These are phyloP conservation scores for Eumaeus atala DNA, from an alignment of 1,140 invertebrate genomes.

Conservation along the genomic window DNA sequence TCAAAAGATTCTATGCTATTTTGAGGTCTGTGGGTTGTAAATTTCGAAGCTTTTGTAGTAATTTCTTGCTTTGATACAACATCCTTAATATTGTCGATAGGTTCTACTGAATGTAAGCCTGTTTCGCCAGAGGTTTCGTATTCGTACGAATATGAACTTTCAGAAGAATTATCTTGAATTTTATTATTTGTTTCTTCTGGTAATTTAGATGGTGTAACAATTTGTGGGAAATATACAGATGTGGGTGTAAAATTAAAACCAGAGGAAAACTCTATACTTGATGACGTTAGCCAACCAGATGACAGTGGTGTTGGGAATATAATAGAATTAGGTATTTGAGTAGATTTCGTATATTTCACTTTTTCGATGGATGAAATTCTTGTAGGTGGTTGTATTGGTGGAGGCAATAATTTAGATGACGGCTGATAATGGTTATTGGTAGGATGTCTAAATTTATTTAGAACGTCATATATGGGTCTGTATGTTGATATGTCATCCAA, in stretches of 20 bases:
- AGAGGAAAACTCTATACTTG: conserved; percentile 56
- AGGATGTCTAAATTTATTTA: conserved; percentile 60
- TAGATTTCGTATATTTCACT: conserved; percentile 17
- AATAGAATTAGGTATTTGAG: conserved; percentile 31
- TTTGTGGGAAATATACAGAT: conserved; percentile 40
- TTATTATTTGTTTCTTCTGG: conserved; percentile 26
- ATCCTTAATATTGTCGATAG: background rate
- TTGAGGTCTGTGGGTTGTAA: conserved; percentile 14
- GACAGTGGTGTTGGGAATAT: conserved; percentile 60
- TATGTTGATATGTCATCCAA: conserved; percentile 67
- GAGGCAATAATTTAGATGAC: conserved; percentile 54
- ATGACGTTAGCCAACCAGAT: conserved; percentile 61
- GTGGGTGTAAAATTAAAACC: conserved; percentile 55
- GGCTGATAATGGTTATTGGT: conserved; percentile 48
- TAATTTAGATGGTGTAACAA: conserved; percentile 25
- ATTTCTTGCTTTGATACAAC: conserved; percentile 14
- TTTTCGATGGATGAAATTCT: conserved; percentile 27
- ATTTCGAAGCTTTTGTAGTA: conserved; percentile 25
- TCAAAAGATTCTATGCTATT: conserved; percentile 28
- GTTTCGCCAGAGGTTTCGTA: conserved; percentile 27
- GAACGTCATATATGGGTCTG: conserved; percentile 53
- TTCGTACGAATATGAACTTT: conserved; percentile 44
- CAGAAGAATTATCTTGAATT: conserved; percentile 37
- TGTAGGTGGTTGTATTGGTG: conserved; percentile 49
- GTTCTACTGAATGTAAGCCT: background rate